Percentiles rank a stretch among this genome's conserved stretches.
Evolutionary conservation across 2,113 vertebrate species (phyloP).

Genomic region (Ochotona princeps): DNA sequence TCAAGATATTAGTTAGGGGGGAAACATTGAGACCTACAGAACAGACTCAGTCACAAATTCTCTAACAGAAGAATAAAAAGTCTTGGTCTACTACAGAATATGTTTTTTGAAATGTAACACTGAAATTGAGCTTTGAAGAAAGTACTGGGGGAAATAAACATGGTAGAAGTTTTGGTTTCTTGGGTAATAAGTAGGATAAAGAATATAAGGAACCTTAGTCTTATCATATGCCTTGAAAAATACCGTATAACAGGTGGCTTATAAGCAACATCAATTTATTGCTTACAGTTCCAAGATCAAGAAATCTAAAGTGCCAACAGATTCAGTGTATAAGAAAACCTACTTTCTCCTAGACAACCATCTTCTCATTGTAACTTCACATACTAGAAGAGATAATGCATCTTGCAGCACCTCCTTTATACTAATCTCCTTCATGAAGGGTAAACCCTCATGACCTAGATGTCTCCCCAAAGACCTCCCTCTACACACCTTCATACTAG

Average conservation of each 20-base stretch:
- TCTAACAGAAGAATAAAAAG: background rate
- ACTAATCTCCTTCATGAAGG: background rate
- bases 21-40: background rate
- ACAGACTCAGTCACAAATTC: background rate
- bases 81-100: background rate
- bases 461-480: background rate
- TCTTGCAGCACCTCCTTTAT: background rate
- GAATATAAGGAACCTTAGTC: background rate
- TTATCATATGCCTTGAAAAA: background rate
- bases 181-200: background rate
- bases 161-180: background rate
- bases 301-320: background rate
- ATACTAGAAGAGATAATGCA: background rate
- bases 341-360: background rate
- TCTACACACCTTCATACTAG: background rate
- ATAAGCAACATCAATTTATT: background rate
- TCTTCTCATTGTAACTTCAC: background rate
- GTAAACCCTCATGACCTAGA: background rate
- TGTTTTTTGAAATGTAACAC: background rate
- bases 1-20: background rate
- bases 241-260: background rate
- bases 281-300: background rate
- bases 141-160: background rate
- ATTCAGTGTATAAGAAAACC: background rate
- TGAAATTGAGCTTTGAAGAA: background rate